phyloP scores from a whole-genome alignment of 2,888 invertebrate species.

The Drosophila helvetica region DNA sequence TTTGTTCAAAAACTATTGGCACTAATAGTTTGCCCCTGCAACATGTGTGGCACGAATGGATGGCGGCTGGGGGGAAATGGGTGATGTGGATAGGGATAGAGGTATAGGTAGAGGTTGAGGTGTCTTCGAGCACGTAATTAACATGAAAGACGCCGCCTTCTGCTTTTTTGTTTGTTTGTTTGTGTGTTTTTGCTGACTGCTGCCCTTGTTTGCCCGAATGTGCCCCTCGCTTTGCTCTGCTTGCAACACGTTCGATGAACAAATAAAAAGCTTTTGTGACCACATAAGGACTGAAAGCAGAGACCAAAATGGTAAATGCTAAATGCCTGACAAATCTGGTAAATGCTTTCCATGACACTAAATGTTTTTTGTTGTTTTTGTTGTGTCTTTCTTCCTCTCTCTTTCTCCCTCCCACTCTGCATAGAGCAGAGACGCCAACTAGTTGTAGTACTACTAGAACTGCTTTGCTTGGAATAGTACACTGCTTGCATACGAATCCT shows the following conservation, averaged over 20 bases:
- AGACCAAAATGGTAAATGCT: conserved; percentile 21
- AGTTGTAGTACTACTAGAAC: too few relatives aligned
- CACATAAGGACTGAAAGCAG: conserved; percentile 20
- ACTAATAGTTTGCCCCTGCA: conserved; percentile 39
- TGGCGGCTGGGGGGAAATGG: neutral
- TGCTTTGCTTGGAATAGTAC: too few relatives aligned
- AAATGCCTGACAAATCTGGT: conserved; percentile 11
- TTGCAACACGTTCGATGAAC: conserved; percentile 53
- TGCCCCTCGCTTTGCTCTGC: conserved; percentile 35
- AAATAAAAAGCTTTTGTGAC: conserved; percentile 16
- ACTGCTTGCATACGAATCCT: neutral
- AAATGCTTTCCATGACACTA: conserved; percentile 1
- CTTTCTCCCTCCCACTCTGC: neutral
- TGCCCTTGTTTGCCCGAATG: conserved; percentile 33
- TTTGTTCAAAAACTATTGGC: conserved; percentile 61
- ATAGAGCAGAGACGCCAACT: too few relatives aligned
- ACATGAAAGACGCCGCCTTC: conserved; percentile 73
- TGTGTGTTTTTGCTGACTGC: conserved; percentile 15
- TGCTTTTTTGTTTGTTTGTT: conserved; percentile 2
- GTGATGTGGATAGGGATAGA: neutral
- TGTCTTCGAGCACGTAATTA: conserved; percentile 48
- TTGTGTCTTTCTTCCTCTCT: neutral
- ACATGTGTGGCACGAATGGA: conserved; percentile 1
- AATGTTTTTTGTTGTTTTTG: neutral
- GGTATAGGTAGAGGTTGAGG: neutral